Conservation (phyloP, 2,113 vertebrate genomes). For the Clarias magur region DNA sequence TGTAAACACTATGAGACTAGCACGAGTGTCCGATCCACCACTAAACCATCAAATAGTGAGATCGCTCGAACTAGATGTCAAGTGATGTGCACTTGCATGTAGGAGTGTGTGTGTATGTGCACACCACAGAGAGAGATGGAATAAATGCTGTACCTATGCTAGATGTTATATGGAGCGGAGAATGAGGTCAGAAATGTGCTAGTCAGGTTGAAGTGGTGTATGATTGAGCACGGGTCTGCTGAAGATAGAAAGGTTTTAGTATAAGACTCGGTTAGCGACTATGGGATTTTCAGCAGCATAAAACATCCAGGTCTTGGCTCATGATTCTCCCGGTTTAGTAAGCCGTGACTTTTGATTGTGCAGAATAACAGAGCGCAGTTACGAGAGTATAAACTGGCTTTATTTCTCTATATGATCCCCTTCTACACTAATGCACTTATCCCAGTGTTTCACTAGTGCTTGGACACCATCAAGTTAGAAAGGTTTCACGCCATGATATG, state of each 20-base stretch:
- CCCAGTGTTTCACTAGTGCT: too few species aligned
- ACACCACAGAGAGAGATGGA: neutral
- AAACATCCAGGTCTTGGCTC: neutral
- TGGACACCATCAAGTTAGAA: too few species aligned
- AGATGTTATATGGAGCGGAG: neutral
- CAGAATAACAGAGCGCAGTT: too few species aligned
- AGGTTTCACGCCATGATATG: too few species aligned
- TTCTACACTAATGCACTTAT: too few species aligned
- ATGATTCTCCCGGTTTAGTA: neutral
- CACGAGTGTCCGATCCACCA: neutral
- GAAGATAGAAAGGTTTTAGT: neutral
- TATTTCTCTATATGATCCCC: too few species aligned
- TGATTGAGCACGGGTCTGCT: neutral
- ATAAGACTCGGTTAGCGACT: neutral
- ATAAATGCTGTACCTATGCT: neutral
- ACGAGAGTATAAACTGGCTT: too few species aligned
- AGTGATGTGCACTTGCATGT: conserved; percentile 16
- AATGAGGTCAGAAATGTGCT: conserved; percentile 9
- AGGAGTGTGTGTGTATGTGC: neutral
- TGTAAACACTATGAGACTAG: neutral
- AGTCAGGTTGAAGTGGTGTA: conserved; percentile 11
- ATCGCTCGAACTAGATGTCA: conserved; percentile 20
- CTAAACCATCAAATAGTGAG: conserved; percentile 1
- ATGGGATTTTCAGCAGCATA: neutral
- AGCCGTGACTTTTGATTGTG: too few species aligned